Base-by-base conservation (phyloP, 2,888 invertebrate species). In the Pollenia labialis region DNA sequence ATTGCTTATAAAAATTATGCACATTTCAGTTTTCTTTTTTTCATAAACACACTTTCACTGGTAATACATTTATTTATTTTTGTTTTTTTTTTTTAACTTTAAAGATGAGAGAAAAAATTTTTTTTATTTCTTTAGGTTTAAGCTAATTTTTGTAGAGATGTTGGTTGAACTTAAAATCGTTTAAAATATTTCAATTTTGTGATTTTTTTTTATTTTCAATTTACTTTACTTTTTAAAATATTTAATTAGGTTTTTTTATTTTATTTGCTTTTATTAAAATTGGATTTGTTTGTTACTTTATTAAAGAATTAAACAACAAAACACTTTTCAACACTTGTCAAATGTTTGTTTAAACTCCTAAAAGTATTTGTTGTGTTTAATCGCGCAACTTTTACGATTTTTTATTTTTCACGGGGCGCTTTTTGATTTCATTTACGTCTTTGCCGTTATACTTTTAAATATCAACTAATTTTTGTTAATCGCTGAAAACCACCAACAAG, bases 11-110 rank as follows among this genome's bases (percentile, higher is more conserved):
- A 58, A 79, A 72, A 77, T 76, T 72, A 68, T 74, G 50, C 56
- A 50, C 52, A 66, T 18, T 81, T 46, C 76, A 62, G 50, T 40
- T 58, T 54, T 60, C 32, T 83, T 62, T 66, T 50, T 23, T 50
- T 50, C 50, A 64, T 52, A 42, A 16, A 79, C 68, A 80, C 79
- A 86, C 86, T 86, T 86, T 86, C 86, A 80, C 86, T 82, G 79
- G 48, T 69, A 62, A 42, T 58, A 48, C 46, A 48, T 74, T 74
- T 54, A 32, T 32, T 32, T 32, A n/a, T 11, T 62, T 42, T n/a
- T 14, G 16, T n/a, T 40, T 46, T 62, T 74, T 66, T 68, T 68
- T 7, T 54, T 64, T 56, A 40, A 11, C 18, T 56, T 56, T 32
- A 42, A 8, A 40, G 48, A 60, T 75, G 50, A 52, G 40, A 75